Base-by-base conservation (phyloP, 2,797 vertebrate species). In the Heliangelus exortis region DNA sequence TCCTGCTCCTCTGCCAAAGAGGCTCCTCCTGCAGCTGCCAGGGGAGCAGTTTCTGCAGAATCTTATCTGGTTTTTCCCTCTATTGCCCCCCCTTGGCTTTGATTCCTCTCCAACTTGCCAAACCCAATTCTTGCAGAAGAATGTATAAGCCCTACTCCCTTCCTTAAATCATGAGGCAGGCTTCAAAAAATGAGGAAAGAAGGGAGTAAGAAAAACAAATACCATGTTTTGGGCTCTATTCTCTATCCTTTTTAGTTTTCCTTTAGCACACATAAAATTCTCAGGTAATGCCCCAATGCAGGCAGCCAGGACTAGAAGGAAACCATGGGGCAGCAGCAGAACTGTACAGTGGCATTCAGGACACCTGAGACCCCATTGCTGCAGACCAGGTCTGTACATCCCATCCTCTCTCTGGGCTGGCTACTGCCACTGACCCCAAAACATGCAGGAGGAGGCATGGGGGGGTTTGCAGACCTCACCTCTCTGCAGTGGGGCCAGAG, bases 321-420 rank as follows among this genome's bases (percentile, higher is more conserved):
- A 87, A 74, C 26, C 13, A 47, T 1, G 1, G 54, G 20, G 17
- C 53, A 89, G 50, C 3, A 5, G 41, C 43, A 91, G 33, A 89
- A 6, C 15, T 68, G 63, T 28, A 54, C 26, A 73, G 73, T 20
- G 66, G 28, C 7, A 45, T 68, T 53, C 75, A 20, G 82, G 67
- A 79, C 50, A 74, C n/a, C 28, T 2, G 2, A 82, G 54, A 61
- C 23, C 10, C 3, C 33, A 54, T 5, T 0, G 0, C 14, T 51
- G 54, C 13, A 15, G 51, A 82, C 72, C 1, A 3, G 17, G 54
- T 23, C 55, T 74, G 36, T 31, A 10, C 3, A 0, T 65, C 33
- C 48, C 0, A 0, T 31, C 28, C 11, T 59, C 25, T 19, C 25
- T 76, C 67, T 21, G 2, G 7, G 10, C 48, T 53, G 80, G 21